Evolutionary conservation across 2,888 invertebrate species (phyloP).

Genomic region (Nomada ruficornis): DNA sequence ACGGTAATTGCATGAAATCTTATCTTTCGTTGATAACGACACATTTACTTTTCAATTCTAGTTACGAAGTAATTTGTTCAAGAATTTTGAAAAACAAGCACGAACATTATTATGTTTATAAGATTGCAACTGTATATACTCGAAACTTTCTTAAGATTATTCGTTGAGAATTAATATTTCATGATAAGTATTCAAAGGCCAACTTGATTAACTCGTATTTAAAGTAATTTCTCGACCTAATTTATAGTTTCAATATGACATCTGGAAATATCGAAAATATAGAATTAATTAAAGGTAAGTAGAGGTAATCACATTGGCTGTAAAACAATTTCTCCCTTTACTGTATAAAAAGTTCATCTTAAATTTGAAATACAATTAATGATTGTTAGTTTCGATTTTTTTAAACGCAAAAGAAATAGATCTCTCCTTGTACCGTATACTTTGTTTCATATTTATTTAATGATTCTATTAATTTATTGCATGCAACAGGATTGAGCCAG

Average conservation of each 20-base stretch:
- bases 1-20: slow-evolving; percentile 7
- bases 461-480: slow-evolving; percentile 79
- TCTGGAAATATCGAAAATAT: too few species aligned
- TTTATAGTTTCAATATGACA: neutral
- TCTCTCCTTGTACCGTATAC: neutral
- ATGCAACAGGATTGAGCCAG: slow-evolving; percentile 81
- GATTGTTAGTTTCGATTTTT: neutral
- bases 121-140: slow-evolving; percentile 1
- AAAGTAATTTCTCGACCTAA: neutral
- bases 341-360: too few species aligned
- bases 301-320: slow-evolving; percentile 1
- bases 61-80: neutral
- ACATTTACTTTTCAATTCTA: neutral
- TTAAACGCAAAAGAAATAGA: neutral
- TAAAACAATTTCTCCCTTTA: neutral
- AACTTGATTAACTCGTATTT: slow-evolving; percentile 10
- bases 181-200: neutral
- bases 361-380: neutral
- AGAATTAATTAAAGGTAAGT: neutral
- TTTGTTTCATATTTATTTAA: slow-evolving; percentile 38
- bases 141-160: neutral
- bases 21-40: too few species aligned
- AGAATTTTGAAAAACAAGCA: slow-evolving; percentile 8
- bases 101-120: slow-evolving; percentile 6
- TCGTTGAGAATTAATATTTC: too few species aligned